phyloP scores from a whole-genome alignment of 2,113 vertebrate species.

The Tragelaphus scriptus region DNA sequence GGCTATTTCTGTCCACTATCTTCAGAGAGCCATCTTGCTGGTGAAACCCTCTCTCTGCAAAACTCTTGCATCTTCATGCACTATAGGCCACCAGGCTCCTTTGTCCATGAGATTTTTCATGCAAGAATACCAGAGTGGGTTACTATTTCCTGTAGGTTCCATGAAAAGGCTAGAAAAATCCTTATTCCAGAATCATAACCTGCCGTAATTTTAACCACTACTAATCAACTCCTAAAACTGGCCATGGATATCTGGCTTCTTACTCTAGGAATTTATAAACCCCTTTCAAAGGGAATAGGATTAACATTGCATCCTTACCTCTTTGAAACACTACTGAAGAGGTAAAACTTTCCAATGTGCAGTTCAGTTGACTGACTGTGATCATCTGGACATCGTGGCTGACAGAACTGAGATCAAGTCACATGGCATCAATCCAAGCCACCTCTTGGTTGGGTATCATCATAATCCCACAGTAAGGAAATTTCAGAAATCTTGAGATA shows the following conservation, averaged over 20 bases:
- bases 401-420: background rate
- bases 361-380: background rate
- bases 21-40: background rate
- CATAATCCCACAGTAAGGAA: background rate
- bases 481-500: background rate
- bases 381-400: background rate
- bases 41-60: background rate
- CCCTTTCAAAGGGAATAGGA: background rate
- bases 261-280: background rate
- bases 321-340: background rate
- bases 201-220: background rate
- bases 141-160: background rate
- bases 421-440: background rate
- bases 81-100: background rate
- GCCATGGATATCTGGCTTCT: background rate
- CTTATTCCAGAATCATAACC: background rate
- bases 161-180: background rate
- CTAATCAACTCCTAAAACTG: background rate
- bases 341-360: background rate
- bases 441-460: background rate
- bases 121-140: background rate
- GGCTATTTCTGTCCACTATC: background rate
- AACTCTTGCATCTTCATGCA: background rate
- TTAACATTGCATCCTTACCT: background rate
- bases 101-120: background rate